Conservation (phyloP, 1,140 invertebrate species). For the Propsilocerus akamusi region DNA sequence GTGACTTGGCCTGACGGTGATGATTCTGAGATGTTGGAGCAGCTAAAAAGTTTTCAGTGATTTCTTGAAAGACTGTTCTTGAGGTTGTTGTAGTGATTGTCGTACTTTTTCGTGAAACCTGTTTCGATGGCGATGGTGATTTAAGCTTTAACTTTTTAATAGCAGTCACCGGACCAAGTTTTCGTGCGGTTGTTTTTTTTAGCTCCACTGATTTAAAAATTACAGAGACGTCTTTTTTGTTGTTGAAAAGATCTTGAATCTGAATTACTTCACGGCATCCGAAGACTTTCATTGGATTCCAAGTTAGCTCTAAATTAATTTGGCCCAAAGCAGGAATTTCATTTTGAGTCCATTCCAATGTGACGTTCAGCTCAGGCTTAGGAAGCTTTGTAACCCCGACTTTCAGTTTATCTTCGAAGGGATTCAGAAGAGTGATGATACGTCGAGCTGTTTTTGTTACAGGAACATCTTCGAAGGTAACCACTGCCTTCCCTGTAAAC, state of each 20-base stretch:
- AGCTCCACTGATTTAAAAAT: slow-evolving; percentile 30
- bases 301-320: slow-evolving; percentile 31
- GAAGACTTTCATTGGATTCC: slow-evolving; percentile 35
- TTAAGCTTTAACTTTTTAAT: background rate
- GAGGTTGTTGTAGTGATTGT: too few relatives aligned
- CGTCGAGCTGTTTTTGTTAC: slow-evolving; percentile 29
- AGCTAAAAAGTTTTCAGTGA: background rate
- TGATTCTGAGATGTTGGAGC: background rate
- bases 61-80: background rate
- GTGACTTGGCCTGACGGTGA: too few relatives aligned
- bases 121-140: background rate
- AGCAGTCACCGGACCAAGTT: background rate
- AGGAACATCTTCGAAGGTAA: slow-evolving; percentile 38
- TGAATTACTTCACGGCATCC: slow-evolving; percentile 38
- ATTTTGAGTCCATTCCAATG: slow-evolving; percentile 29
- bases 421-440: slow-evolving; percentile 34
- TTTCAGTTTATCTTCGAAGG: slow-evolving; percentile 30
- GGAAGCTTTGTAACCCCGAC: slow-evolving; percentile 16
- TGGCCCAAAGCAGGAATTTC: slow-evolving; percentile 25
- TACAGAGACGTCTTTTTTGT: slow-evolving; percentile 44
- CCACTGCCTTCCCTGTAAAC: slow-evolving; percentile 36
- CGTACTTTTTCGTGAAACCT: too few relatives aligned
- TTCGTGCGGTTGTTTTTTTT: background rate
- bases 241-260: slow-evolving; percentile 36
- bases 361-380: slow-evolving; percentile 30